Percentiles rank a stretch among this genome's conserved stretches.
phyloP scores from a whole-genome alignment of 2,888 invertebrate species.

The Caenorhabditis doughertyi region DNA sequence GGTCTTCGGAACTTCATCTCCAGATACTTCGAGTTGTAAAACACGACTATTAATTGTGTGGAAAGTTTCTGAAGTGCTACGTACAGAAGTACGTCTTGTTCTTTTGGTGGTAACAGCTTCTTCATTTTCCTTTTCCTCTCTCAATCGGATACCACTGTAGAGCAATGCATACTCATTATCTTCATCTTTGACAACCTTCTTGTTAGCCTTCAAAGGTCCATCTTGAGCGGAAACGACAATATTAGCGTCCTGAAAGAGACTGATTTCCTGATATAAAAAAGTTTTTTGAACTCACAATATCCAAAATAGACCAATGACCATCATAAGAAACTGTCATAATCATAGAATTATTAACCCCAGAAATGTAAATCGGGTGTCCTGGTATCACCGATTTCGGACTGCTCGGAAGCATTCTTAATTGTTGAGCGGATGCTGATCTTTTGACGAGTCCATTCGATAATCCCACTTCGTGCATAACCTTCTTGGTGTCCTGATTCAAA shows the following conservation, averaged over 20 bases:
- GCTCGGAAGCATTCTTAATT: constrained; percentile 52
- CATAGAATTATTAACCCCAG: not conserved
- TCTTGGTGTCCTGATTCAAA: constrained; percentile 55
- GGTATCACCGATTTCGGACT: constrained; percentile 39
- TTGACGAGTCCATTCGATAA: constrained; percentile 49
- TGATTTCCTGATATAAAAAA: not conserved
- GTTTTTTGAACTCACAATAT: constrained; percentile 49
- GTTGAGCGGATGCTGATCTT: constrained; percentile 31
- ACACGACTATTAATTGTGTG: constrained; percentile 30
- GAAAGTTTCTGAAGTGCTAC: constrained; percentile 15
- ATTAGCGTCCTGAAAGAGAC: constrained; percentile 14
- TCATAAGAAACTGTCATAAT: constrained; percentile 56
- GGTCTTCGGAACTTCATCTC: constrained; percentile 47
- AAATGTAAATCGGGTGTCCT: constrained; percentile 34
- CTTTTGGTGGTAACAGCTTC: not conserved
- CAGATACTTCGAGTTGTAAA: constrained; percentile 16
- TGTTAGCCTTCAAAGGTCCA: constrained; percentile 47
- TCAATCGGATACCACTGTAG: constrained; percentile 19
- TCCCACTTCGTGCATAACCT: constrained; percentile 65
- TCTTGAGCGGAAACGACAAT: constrained; percentile 31
- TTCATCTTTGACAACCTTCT: not conserved
- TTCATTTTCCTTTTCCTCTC: not conserved
- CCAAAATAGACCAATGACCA: constrained; percentile 65
- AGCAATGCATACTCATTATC: not conserved
- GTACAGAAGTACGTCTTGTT: constrained; percentile 1